These are phyloP conservation scores for Polypedilum pembai DNA, from an alignment of 1,140 invertebrate species.

Conservation along the genomic window DNA sequence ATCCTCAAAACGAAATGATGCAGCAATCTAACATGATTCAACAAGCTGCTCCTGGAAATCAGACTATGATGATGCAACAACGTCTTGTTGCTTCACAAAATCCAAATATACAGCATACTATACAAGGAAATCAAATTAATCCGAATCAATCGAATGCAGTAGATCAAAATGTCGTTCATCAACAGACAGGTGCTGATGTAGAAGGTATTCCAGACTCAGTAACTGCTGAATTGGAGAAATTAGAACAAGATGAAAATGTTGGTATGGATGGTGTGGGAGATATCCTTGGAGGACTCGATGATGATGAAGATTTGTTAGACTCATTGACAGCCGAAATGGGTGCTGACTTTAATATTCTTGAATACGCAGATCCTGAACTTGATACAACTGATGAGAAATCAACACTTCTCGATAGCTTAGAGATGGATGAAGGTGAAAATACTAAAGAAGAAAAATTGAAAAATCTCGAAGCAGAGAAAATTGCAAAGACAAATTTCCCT, in stretches of 20 bases:
- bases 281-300: slow-evolving; percentile 70
- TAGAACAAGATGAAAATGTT: slow-evolving; percentile 60
- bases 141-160: background rate
- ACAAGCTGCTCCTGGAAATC: background rate
- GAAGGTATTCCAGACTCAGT: slow-evolving; percentile 72
- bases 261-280: slow-evolving; percentile 66
- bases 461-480: slow-evolving; percentile 34
- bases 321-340: slow-evolving; percentile 72
- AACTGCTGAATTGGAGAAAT: slow-evolving; percentile 66
- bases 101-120: background rate
- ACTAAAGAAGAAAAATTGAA: slow-evolving; percentile 52
- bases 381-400: slow-evolving; percentile 67
- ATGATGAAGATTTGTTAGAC: slow-evolving; percentile 75
- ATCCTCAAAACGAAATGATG: background rate
- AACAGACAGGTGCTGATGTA: background rate
- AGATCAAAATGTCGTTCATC: background rate
- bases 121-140: background rate
- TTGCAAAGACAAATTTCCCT: background rate
- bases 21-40: slow-evolving; percentile 10
- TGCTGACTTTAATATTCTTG: slow-evolving; percentile 90
- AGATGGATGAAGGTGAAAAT: slow-evolving; percentile 62
- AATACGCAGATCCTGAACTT: slow-evolving; percentile 92
- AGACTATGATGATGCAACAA: background rate
- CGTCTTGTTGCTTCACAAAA: background rate
- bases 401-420: slow-evolving; percentile 67